Conservation (phyloP, 2,113 vertebrate species). For the Scytalopus superciliaris region DNA sequence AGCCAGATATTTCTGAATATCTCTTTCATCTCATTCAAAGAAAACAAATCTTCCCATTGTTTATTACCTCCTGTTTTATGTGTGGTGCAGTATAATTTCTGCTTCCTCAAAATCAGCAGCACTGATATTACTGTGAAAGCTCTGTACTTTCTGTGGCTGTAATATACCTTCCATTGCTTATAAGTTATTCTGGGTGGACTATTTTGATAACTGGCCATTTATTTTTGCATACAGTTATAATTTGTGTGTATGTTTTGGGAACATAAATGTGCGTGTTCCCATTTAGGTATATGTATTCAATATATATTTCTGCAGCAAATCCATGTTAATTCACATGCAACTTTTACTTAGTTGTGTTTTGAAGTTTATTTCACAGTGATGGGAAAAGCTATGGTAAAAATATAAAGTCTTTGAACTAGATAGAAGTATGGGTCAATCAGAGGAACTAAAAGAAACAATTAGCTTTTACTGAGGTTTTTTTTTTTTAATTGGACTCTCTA, state of each 20-base stretch:
- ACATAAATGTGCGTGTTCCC: fast-evolving
- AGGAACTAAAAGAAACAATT: neutral
- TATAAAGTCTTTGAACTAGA: neutral
- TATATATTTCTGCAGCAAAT: neutral
- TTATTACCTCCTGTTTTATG: neutral
- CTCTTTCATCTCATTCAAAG: neutral
- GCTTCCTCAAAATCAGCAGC: neutral
- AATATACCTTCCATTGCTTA: neutral
- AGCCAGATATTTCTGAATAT: neutral
- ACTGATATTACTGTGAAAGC: neutral
- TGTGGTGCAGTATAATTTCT: neutral
- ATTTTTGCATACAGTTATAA: neutral
- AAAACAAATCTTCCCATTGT: neutral
- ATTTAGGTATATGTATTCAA: neutral
- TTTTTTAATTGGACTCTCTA: neutral
- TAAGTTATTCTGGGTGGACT: neutral
- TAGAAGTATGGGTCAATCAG: neutral
- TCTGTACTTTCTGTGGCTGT: neutral
- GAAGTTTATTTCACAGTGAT: neutral
- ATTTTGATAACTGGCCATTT: neutral
- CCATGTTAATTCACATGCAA: neutral
- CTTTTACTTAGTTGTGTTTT: neutral
- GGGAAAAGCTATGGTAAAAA: neutral
- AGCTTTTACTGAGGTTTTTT: neutral
- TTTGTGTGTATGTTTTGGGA: neutral